Conservation (phyloP, 2,888 invertebrate genomes). For the Pantelozetes paolii region DNA sequence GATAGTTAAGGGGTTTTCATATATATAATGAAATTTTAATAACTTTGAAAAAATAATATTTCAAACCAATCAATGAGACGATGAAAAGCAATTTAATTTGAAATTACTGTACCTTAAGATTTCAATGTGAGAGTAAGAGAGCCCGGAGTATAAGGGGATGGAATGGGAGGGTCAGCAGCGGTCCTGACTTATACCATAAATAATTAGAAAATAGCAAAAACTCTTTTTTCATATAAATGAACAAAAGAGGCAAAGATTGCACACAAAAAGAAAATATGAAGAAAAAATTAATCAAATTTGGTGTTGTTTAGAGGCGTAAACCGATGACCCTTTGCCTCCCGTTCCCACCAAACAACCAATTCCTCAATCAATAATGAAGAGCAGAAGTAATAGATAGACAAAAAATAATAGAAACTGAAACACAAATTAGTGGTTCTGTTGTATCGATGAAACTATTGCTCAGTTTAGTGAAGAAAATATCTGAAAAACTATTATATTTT, state of each 20-base stretch:
- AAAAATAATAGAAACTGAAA: not conserved
- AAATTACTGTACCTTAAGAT: constrained; percentile 27
- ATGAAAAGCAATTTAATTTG: constrained; percentile 34
- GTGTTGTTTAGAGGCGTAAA: constrained; percentile 14
- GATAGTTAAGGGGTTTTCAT: not conserved
- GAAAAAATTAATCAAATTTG: constrained; percentile 36
- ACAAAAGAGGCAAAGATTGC: constrained; percentile 17
- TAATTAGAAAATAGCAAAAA: constrained; percentile 34
- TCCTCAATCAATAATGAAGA: constrained; percentile 14
- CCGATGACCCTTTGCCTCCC: constrained; percentile 33
- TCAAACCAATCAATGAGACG: constrained; percentile 36
- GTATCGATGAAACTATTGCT: not conserved
- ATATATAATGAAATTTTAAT: constrained; percentile 25
- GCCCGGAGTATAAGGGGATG: not conserved
- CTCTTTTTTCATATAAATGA: constrained; percentile 6
- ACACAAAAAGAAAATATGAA: not conserved
- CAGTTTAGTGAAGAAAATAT: not conserved
- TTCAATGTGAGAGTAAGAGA: not conserved
- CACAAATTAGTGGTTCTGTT: not conserved
- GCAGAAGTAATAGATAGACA: not conserved
- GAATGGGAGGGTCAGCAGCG: not conserved
- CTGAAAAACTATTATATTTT: constrained; percentile 1
- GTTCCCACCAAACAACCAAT: constrained; percentile 16
- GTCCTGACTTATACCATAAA: constrained; percentile 4
- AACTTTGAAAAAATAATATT: constrained; percentile 33